These are phyloP conservation scores for Bufo bufo DNA, from an alignment of 2,113 vertebrate genomes.

Conservation along the genomic window DNA sequence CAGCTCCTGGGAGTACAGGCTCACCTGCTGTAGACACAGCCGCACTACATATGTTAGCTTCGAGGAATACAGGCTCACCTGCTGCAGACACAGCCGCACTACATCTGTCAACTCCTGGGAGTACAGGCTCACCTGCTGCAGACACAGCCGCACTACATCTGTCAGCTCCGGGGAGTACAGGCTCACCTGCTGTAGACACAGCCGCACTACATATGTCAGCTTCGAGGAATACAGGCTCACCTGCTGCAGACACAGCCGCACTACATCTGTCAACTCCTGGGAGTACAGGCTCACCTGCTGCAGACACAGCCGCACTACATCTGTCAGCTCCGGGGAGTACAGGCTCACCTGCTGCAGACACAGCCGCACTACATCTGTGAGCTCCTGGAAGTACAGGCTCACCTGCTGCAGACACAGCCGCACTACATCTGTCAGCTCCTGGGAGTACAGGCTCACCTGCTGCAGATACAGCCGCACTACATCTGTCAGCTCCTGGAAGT, in stretches of 20 bases:
- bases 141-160: conserved; percentile 88
- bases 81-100: not conserved
- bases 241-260: conserved; percentile 90
- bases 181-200: conserved; percentile 59
- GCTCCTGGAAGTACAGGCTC: conserved; percentile 81
- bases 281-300: conserved; percentile 76
- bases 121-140: conserved; percentile 82
- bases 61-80: conserved; percentile 77
- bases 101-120: too few species aligned
- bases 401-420: not conserved
- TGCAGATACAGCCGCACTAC: conserved; percentile 90
- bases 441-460: conserved; percentile 76
- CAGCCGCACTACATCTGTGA: conserved; percentile 88
- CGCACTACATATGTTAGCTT: conserved; percentile 89
- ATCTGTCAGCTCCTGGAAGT: conserved; percentile 84
- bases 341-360: conserved; percentile 89
- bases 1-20: conserved; percentile 42
- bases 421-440: not conserved
- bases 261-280: conserved; percentile 84
- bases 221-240: conserved; percentile 68
- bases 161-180: conserved; percentile 86
- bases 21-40: conserved; percentile 90
- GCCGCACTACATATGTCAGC: not conserved
- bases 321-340: too few species aligned
- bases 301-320: not conserved